phyloP scores from a whole-genome alignment of 2,888 invertebrate species.

The Anagyrus pseudococci region DNA sequence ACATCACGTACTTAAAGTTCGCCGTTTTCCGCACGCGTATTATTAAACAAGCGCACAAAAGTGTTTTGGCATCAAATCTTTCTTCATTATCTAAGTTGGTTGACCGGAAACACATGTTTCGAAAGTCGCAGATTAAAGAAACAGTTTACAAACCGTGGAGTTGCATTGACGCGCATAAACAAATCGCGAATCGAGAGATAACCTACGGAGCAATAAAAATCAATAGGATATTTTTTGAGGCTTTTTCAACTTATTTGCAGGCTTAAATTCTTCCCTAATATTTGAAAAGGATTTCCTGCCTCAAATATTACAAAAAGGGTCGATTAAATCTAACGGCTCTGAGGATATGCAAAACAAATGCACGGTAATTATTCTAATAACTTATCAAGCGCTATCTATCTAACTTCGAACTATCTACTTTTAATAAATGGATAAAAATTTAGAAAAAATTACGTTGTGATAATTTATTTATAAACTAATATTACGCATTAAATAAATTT shows the following conservation, averaged over 20 bases:
- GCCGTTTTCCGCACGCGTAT: no score
- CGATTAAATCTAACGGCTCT: constrained; percentile 9
- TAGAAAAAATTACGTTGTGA: no score
- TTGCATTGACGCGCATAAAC: constrained; percentile 25
- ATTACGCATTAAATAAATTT: no score
- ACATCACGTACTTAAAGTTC: no score
- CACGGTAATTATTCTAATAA: constrained; percentile 28
- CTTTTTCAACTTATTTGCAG: constrained; percentile 21
- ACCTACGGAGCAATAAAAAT: constrained; percentile 21
- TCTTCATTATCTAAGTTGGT: constrained; percentile 20
- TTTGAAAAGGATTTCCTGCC: constrained; percentile 12
- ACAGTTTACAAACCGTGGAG: constrained; percentile 1
- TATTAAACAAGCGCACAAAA: no score
- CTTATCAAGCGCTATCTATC: no score
- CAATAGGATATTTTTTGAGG: background rate
- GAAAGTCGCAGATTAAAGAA: constrained; percentile 28
- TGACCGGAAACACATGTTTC: constrained; percentile 19
- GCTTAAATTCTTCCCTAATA: constrained; percentile 24
- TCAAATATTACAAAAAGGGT: constrained; percentile 25
- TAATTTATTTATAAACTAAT: no score
- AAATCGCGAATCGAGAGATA: constrained; percentile 22
- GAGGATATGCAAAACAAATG: constrained; percentile 19
- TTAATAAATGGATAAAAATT: no score
- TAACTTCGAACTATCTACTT: no score
- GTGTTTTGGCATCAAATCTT: no score